Evolutionary conservation across 1,140 invertebrate species (phyloP), one percentile per base, ranked within the genome.

Genomic region (Drosophila repleta): DNA sequence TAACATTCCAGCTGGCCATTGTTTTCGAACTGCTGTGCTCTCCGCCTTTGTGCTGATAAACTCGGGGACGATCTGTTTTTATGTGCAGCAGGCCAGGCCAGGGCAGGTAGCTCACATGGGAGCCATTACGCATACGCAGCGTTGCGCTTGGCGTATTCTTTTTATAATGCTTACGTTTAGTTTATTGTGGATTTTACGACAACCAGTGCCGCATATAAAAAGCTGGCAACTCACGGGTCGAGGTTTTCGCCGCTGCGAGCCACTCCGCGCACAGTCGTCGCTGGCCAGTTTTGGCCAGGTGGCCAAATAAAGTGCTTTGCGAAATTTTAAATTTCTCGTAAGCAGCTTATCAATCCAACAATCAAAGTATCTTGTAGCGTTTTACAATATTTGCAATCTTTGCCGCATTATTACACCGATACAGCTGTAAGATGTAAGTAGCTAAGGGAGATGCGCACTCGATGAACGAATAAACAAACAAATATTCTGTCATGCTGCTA

Each of bases 141-240:
- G 77, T 85, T 66, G 69, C 55, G 57, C 76, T 53, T 60, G 63
- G 60, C 61, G 17, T 57, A 32, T 67, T 48, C 37, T 37, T 56
- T 61, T 49, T 35, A 15, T 17, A 46, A 57, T 80, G 73, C 82
- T 82, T 70, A 79, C 79, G 79, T 76, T 87, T 83, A 67, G 84
- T 87, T 87, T 87, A 87, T 87, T 82, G 83, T 88, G 68, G 43
- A 60, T 74, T 88, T 88, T 88, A 87, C 83, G 83, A 87, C 83
- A 68, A 71, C 61, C 81, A 82, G 83, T 88, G 72, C 76, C 46
- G 58, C 73, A 74, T 76, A 90, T 85, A 90, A 83, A 88, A 55
- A 65, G 2, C 15, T 52, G 11, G 41, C 41, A 41, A 21, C n/a
- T 52, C 46, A 49, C 18, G 29, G 17, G 45, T 15, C 52, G 57